Conservation (phyloP, 2,888 invertebrate genomes). For the Plebejus anna region DNA sequence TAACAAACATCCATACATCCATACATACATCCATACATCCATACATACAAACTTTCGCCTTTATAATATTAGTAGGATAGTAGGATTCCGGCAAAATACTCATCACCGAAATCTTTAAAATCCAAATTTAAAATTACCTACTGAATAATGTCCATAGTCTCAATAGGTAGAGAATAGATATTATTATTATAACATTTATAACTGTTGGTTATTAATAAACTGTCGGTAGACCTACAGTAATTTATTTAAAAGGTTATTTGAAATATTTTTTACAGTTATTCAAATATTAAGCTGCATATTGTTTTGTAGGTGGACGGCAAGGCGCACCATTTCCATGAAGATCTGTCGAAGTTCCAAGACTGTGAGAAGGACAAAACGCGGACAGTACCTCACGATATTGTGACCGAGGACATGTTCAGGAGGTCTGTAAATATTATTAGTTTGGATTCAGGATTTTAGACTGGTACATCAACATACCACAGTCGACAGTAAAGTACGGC, state of each 20-base stretch:
- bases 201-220: not conserved
- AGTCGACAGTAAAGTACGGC: no score
- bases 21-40: no score
- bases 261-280: no score
- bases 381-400: slow-evolving; percentile 78
- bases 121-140: not conserved
- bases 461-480: no score
- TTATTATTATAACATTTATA: no score
- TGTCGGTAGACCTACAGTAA: not conserved
- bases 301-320: slow-evolving; percentile 58
- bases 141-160: no score
- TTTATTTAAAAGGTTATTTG: not conserved
- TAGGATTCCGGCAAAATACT: not conserved
- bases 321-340: slow-evolving; percentile 57
- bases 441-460: no score
- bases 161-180: not conserved
- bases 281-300: not conserved
- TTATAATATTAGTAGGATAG: no score
- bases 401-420: slow-evolving; percentile 87
- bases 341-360: slow-evolving; percentile 61
- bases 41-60: no score
- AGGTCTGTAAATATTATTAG: slow-evolving; percentile 51
- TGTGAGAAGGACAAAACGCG: slow-evolving; percentile 64
- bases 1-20: no score
- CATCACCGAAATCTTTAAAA: not conserved